These are phyloP conservation scores for Scortum barcoo DNA, from an alignment of 2,113 vertebrate species.

Conservation along the genomic window DNA sequence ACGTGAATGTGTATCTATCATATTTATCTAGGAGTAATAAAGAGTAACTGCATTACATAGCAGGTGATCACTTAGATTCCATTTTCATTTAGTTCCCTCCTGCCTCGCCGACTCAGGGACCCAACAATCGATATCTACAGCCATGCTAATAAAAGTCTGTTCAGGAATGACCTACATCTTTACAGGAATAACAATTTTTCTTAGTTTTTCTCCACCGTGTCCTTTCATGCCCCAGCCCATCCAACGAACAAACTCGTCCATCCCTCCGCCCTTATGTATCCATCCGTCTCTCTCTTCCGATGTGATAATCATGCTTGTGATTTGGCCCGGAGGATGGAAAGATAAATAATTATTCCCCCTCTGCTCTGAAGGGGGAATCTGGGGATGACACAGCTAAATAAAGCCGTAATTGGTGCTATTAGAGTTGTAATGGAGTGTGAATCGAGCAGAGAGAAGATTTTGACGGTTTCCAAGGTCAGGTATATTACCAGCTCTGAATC, in stretches of 20 bases:
- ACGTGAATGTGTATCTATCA: constrained; percentile 76
- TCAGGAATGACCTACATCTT: constrained; percentile 66
- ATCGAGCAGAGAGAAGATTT: constrained; percentile 54
- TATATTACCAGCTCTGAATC: constrained; percentile 45
- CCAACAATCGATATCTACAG: constrained; percentile 77
- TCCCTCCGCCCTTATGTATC: constrained; percentile 39
- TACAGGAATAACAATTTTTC: constrained; percentile 50
- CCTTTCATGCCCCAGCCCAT: background rate
- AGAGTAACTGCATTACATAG: constrained; percentile 79
- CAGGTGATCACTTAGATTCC: constrained; percentile 79
- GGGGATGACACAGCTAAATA: constrained; percentile 63
- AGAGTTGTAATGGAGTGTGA: constrained; percentile 71
- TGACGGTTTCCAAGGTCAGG: constrained; percentile 76
- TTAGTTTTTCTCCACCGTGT: constrained; percentile 11
- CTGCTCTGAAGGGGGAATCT: constrained; percentile 43
- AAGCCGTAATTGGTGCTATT: constrained; percentile 70
- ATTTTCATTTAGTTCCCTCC: constrained; percentile 76
- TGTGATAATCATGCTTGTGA: constrained; percentile 24
- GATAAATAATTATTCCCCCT: constrained; percentile 59
- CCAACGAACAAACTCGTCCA: background rate
- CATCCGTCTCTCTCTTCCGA: constrained; percentile 34
- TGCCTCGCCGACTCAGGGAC: constrained; percentile 60
- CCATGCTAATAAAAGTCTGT: constrained; percentile 70
- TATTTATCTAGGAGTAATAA: constrained; percentile 83
- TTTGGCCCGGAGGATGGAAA: constrained; percentile 50